Conservation (phyloP, 2,888 invertebrate genomes). For the Cyrtodaria siliqua region DNA sequence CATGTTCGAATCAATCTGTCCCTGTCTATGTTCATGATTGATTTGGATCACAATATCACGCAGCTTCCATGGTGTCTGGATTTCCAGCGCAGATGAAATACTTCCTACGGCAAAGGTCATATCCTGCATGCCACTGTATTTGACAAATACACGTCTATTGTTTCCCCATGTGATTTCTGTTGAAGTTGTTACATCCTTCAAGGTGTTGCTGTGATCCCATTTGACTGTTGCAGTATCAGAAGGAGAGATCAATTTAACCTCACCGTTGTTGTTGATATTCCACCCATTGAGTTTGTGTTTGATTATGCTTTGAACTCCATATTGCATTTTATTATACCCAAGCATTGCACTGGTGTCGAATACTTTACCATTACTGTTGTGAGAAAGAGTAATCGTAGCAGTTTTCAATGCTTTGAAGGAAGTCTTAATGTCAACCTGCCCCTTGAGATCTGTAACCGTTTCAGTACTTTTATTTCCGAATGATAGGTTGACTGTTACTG, state of each 20-base stretch:
- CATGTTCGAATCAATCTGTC: constrained; percentile 56
- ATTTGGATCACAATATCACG: constrained; percentile 59
- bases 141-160: constrained; percentile 46
- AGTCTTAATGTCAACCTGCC: constrained; percentile 66
- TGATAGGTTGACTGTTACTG: constrained; percentile 53
- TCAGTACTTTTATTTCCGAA: constrained; percentile 60
- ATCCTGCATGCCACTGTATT: constrained; percentile 59
- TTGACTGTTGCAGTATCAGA: constrained; percentile 48
- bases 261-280: constrained; percentile 68
- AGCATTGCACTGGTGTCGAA: constrained; percentile 41
- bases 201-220: constrained; percentile 71
- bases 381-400: constrained; percentile 46
- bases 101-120: constrained; percentile 45
- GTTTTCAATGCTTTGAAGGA: constrained; percentile 44
- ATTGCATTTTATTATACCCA: constrained; percentile 52
- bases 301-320: constrained; percentile 61
- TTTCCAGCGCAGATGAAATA: constrained; percentile 50
- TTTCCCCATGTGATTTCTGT: constrained; percentile 57
- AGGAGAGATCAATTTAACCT: constrained; percentile 65
- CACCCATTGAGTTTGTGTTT: constrained; percentile 53
- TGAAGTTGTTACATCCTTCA: constrained; percentile 51
- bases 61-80: constrained; percentile 62
- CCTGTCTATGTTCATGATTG: constrained; percentile 66
- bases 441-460: constrained; percentile 57
- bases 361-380: constrained; percentile 56